These are phyloP conservation scores for Troides helena DNA, from an alignment of 2,888 invertebrate species.

Conservation along the genomic window DNA sequence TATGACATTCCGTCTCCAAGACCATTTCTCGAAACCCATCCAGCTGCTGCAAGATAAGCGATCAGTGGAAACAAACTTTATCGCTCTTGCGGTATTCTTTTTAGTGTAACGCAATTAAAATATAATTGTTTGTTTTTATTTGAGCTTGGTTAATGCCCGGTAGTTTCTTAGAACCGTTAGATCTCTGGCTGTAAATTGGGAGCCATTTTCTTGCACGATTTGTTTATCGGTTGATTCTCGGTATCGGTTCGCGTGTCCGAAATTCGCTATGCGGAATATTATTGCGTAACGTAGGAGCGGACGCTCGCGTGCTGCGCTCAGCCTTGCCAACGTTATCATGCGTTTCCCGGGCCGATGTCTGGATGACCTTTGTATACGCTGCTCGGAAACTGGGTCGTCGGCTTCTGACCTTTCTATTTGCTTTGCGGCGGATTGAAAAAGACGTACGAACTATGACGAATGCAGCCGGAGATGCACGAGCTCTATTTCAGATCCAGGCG, in stretches of 20 bases:
- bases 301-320: conserved; percentile 52
- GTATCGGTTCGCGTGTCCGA: conserved; percentile 40
- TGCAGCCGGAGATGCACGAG: conserved; percentile 49
- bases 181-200: background rate
- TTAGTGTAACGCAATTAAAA: no score
- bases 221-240: conserved; percentile 24
- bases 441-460: conserved; percentile 59
- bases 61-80: no score
- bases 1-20: no score
- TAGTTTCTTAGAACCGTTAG: conserved; percentile 5
- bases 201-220: conserved; percentile 17
- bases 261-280: conserved; percentile 35
- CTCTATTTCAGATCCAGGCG: conserved; percentile 51
- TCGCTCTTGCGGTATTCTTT: no score
- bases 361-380: conserved; percentile 68
- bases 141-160: conserved; percentile 5
- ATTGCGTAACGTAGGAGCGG: conserved; percentile 50
- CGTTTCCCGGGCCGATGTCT: conserved; percentile 70
- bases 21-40: no score
- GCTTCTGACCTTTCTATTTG: conserved; percentile 77
- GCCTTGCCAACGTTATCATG: conserved; percentile 69
- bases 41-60: no score
- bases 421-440: conserved; percentile 62
- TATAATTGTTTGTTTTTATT: conserved; percentile 1
- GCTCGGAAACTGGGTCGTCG: conserved; percentile 72